A percentile compares a stretch with the other conserved stretches of the same genome.
Evolutionary conservation across 2,113 vertebrate species (phyloP).

Genomic region (Trichechus manatus): DNA sequence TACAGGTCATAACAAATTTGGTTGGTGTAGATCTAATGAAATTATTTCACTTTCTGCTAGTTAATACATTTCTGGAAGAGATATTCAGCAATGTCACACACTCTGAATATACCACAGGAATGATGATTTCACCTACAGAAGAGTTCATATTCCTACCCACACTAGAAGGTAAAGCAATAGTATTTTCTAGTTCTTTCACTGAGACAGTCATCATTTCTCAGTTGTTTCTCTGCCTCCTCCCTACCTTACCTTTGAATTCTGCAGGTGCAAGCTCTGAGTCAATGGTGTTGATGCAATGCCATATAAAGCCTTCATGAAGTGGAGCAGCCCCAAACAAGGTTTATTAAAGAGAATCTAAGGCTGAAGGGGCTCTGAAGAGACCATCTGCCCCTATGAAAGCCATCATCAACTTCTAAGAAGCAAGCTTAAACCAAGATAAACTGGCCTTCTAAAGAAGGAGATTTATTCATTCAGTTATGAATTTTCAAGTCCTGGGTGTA

Average conservation of each 20-base stretch:
- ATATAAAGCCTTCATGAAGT: not conserved
- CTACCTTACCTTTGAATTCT: constrained; percentile 9
- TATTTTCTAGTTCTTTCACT: not conserved
- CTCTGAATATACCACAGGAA: not conserved
- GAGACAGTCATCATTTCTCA: constrained; percentile 49
- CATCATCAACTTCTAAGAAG: not conserved
- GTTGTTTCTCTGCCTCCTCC: constrained; percentile 47
- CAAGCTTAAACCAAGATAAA: not conserved
- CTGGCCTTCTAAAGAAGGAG: not conserved
- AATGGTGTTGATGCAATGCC: constrained; percentile 41
- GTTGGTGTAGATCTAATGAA: not conserved
- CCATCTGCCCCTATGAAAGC: not conserved
- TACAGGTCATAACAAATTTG: not conserved
- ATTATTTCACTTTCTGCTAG: constrained; percentile 51
- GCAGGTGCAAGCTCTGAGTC: constrained; percentile 70
- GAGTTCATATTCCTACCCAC: constrained; percentile 32
- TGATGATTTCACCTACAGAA: constrained; percentile 37
- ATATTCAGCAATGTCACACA: not conserved
- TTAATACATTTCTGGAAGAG: not conserved
- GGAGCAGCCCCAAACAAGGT: constrained; percentile 66
- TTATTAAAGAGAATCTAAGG: not conserved
- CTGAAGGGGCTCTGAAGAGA: not conserved
- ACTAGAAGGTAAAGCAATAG: not conserved
- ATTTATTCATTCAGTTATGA: not conserved
- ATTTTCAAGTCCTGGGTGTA: not conserved